Percentiles rank a stretch among this genome's conserved stretches.
phyloP scores from a whole-genome alignment of 2,113 vertebrate genomes.

The Ictalurus punctatus region DNA sequence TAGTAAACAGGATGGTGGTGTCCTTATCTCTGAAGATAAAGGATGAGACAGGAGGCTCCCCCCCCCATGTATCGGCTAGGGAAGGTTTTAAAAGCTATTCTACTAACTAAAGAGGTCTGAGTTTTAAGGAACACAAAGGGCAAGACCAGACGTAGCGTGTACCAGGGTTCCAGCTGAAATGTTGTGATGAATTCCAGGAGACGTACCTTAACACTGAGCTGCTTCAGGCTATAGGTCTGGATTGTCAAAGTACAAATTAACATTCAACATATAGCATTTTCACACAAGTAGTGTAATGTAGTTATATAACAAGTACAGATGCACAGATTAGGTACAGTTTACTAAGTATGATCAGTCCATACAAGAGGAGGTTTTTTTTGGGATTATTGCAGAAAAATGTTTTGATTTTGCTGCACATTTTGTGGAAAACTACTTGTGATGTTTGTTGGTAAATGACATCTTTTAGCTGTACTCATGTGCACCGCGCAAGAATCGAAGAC shows the following conservation, averaged over 20 bases:
- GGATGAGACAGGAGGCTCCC: not conserved
- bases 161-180: constrained; percentile 41
- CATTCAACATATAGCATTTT: not conserved
- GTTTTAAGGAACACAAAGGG: not conserved
- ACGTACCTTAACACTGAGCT: constrained; percentile 26
- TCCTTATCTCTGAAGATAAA: constrained; percentile 1
- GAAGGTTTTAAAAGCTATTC: not conserved
- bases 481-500: too few species aligned
- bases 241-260: not conserved
- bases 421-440: too few species aligned
- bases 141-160: not conserved
- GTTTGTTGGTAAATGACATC: too few species aligned
- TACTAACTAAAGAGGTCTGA: not conserved
- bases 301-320: not conserved
- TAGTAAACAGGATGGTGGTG: not conserved
- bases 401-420: too few species aligned
- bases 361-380: too few species aligned
- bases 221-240: constrained; percentile 39
- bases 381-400: too few species aligned
- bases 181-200: constrained; percentile 40
- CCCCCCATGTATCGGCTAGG: not conserved
- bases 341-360: not conserved
- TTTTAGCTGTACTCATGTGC: too few species aligned
- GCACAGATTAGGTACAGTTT: not conserved
- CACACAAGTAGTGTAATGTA: not conserved